Base-by-base conservation (phyloP, 1,140 invertebrate genomes). In the Procambarus virginalis region DNA sequence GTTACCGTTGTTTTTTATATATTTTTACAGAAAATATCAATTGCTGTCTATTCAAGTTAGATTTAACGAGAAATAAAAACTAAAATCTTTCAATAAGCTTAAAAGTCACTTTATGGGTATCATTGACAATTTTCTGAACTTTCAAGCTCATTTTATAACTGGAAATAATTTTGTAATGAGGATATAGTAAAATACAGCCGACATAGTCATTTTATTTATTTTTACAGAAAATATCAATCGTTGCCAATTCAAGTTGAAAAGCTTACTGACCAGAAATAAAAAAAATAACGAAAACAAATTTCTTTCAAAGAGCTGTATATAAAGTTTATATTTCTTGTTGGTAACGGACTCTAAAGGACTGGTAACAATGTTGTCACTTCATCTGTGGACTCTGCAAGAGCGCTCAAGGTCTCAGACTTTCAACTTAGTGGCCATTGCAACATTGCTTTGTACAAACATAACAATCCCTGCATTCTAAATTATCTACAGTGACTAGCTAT, bases 1-100 rank as follows among this genome's bases (percentile, higher is more conserved):
- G 45, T 3, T 5, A 58, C 84, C 88, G 84, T 78, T 84, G 81
- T 89, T 81, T 89, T 89, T 89, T 89, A 84, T 84, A 84, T 84
- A 60, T 84, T 89, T 88, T 89, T 89, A 89, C 88, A 89, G 88
- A 89, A 89, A 89, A 89, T 89, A 89, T 89, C 88, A 84, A 89
- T 84, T 58, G 73, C 79, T 78, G 88, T 81, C 88, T 84, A 89
- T 89, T 84, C 81, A 84, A 78, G 81, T 82, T 89, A 81, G 79
- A 89, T 79, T 81, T 89, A 58, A 89, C 80, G 49, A 77, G 34
- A 84, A 58, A 60, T 76, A 84, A 78, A 89, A 64, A 48, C 20
- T 51, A 70, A 45, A 34, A 48, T 48, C 12, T 80, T 64, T n/a
- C 46, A 58, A 78, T 48, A 76, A 76, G 73, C 79, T 84, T 34